These are phyloP conservation scores for Barypeithes pellucidus DNA, from an alignment of 2,888 invertebrate species.

Conservation along the genomic window DNA sequence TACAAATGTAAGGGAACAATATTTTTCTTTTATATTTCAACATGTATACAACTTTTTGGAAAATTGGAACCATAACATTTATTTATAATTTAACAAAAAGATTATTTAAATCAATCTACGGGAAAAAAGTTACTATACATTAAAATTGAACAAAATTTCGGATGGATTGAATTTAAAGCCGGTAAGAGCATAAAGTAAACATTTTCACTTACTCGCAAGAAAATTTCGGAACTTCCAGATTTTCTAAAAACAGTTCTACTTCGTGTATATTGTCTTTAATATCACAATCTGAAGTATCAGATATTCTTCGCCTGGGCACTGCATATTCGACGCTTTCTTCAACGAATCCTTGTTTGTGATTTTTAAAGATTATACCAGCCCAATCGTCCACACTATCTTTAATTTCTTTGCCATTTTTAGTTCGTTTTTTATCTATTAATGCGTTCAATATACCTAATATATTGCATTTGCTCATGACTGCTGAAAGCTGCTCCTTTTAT, in stretches of 20 bases:
- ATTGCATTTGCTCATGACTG: slow-evolving; percentile 33
- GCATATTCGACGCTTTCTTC: slow-evolving; percentile 47
- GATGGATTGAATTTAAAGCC: no score
- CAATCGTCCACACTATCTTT: slow-evolving; percentile 37
- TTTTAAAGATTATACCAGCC: slow-evolving; percentile 37
- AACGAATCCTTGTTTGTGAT: background rate
- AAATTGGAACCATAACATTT: no score
- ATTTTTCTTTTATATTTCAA: no score
- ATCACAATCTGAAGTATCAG: slow-evolving; percentile 46
- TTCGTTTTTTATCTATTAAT: slow-evolving; percentile 25
- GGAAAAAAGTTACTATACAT: no score
- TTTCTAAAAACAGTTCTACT: slow-evolving; percentile 20
- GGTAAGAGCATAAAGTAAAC: background rate
- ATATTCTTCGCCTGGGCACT: slow-evolving; percentile 46
- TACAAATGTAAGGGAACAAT: no score
- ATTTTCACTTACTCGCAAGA: slow-evolving; percentile 23
- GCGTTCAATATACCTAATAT: slow-evolving; percentile 38
- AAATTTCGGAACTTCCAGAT: slow-evolving; percentile 10
- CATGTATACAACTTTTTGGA: no score
- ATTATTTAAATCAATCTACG: no score
- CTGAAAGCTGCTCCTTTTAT: background rate
- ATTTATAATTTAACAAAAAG: no score
- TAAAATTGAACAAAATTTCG: no score
- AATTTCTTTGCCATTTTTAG: slow-evolving; percentile 14
- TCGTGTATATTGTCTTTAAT: slow-evolving; percentile 26